Evolutionary conservation across 2,797 vertebrate genomes (phyloP).

Genomic region (Picus viridis): DNA sequence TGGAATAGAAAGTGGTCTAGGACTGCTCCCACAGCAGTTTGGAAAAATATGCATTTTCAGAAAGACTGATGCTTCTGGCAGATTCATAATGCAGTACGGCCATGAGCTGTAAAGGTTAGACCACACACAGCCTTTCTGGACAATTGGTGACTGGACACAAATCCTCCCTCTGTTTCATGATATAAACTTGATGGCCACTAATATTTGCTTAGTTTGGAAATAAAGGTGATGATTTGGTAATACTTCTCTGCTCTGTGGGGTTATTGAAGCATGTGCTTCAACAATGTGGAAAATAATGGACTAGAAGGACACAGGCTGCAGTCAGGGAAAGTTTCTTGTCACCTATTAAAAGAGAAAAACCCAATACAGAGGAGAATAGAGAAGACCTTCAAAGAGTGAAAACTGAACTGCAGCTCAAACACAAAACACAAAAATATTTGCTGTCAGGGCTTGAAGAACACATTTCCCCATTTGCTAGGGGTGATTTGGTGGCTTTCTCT

Average conservation of each 20-base stretch:
- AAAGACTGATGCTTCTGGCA: slow-evolving; percentile 5
- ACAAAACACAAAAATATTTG: not conserved
- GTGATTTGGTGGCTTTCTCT: not conserved
- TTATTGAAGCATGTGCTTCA: not conserved
- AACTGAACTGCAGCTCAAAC: not conserved
- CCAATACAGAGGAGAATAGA: not conserved
- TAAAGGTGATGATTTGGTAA: not conserved
- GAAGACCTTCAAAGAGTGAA: not conserved
- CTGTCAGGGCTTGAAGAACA: not conserved
- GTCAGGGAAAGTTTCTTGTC: not conserved
- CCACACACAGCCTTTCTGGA: slow-evolving; percentile 4
- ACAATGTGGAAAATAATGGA: not conserved
- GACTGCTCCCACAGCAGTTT: slow-evolving; percentile 28
- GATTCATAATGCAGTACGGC: not conserved
- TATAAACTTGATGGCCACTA: not conserved
- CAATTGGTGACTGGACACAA: not conserved
- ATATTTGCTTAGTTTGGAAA: slow-evolving; percentile 12
- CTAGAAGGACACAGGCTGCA: not conserved
- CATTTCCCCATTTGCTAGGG: not conserved
- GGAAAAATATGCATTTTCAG: not conserved
- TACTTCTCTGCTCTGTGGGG: fast-evolving
- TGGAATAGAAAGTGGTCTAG: slow-evolving; percentile 25
- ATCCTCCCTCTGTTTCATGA: not conserved
- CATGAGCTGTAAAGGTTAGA: not conserved
- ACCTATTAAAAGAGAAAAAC: not conserved